phyloP scores from a whole-genome alignment of 1,140 invertebrate genomes.

The Macrobrachium rosenbergii region DNA sequence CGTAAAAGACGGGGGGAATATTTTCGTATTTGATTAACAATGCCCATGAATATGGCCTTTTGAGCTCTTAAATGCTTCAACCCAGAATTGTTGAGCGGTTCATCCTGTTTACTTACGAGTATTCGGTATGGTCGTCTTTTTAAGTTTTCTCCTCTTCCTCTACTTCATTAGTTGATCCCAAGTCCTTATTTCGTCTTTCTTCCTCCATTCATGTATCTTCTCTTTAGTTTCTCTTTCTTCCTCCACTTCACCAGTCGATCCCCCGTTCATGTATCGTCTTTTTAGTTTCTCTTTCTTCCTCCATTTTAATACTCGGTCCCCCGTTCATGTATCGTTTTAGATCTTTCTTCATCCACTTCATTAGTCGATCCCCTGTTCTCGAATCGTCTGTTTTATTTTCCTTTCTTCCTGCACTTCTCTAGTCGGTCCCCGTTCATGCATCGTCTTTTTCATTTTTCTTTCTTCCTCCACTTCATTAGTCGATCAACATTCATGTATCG shows the following conservation, averaged over 20 bases:
- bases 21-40: too few relatives aligned
- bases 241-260: background rate
- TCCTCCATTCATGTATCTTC: background rate
- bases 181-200: too few relatives aligned
- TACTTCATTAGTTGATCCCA: background rate
- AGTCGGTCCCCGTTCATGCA: background rate
- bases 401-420: background rate
- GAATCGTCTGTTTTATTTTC: background rate
- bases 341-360: too few relatives aligned
- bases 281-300: background rate
- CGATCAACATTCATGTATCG: background rate
- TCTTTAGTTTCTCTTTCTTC: background rate
- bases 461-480: background rate
- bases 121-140: too few relatives aligned
- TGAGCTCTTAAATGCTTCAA: background rate
- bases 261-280: background rate
- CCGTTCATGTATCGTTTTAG: background rate
- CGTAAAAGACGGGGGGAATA: too few relatives aligned
- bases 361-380: too few relatives aligned
- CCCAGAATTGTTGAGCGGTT: background rate
- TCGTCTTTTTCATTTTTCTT: too few relatives aligned
- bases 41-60: too few relatives aligned
- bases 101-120: constrained; percentile 3
- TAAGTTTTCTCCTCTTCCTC: background rate
- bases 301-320: background rate